phyloP scores from a whole-genome alignment of 2,113 vertebrate species.

The Nycticryphes semicollaris region DNA sequence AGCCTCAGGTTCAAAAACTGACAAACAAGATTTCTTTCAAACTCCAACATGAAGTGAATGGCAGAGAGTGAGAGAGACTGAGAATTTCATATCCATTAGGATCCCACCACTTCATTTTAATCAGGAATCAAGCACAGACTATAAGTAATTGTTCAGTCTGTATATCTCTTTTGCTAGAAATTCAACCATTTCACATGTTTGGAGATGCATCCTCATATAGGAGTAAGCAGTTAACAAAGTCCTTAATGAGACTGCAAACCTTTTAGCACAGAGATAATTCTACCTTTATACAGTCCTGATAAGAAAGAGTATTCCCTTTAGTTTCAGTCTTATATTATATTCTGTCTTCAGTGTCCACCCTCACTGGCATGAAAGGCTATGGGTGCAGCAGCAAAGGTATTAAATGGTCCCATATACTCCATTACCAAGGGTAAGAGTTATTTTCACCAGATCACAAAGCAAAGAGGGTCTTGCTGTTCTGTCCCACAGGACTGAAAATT shows the following conservation, averaged over 20 bases:
- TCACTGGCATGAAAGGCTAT: neutral
- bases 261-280: neutral
- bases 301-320: neutral
- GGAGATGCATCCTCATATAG: neutral
- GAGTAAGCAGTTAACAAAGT: neutral
- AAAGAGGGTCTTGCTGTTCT: neutral
- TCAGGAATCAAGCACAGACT: neutral
- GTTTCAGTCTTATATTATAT: neutral
- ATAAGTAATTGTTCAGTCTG: neutral
- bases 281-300: neutral
- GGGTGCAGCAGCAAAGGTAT: neutral
- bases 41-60: neutral
- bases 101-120: neutral
- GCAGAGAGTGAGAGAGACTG: neutral
- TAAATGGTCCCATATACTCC: neutral
- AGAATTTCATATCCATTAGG: neutral
- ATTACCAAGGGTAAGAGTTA: neutral
- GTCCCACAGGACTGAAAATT: neutral
- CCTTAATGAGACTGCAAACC: neutral
- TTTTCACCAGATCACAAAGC: neutral
- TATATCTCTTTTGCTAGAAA: neutral
- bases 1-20: neutral
- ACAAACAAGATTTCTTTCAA: conserved; percentile 52
- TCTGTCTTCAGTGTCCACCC: neutral
- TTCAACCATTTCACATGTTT: neutral